Base-by-base conservation (phyloP, 2,113 vertebrate genomes). In the Lasiurus cinereus region DNA sequence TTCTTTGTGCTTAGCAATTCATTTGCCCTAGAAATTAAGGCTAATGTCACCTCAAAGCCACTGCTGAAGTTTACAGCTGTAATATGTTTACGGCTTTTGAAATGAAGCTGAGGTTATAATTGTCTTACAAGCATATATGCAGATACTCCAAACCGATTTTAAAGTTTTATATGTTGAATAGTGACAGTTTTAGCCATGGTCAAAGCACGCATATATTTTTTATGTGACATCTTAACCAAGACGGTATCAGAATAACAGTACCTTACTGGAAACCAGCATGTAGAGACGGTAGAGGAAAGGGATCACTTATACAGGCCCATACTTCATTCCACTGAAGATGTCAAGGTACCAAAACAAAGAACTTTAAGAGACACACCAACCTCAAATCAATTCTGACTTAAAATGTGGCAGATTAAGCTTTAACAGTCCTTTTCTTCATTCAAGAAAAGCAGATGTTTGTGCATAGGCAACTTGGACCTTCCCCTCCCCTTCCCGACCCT, bases 401-500 rank as follows among this genome's bases (percentile, higher is more conserved):
- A 72, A 87, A 83, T 77, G 33, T 86, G 9, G 11, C 80, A 78
- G 4, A 9, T 31, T 74, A 0, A 33, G 56, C 21, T 66, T 92
- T 43, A 64, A 83, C 31, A 77, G 56, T 8, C 52, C 3, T 62
- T 67, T 52, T 27, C 54, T 74, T 62, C 54, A 3, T 27, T 69
- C 9, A 74, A 33, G 66, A 64, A 83, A 52, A 64, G 84, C 9
- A 64, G n/a, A 39, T 70, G 6, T 78, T 43, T 31, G n/a, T 33
- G 43, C 16, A 76, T 48, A 8, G 33, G 48, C 12, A 67, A 50
- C 21, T 3, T 67, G 43, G 14, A 43, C 31, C 14, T 52, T 15
- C 29, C 1, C 27, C 2, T 12, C 27, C 62, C 10, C 1, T 2
- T 1, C 13, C 62, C 12, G 0, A 0, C 12, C 11, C 10, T 4